Evolutionary conservation across 2,888 invertebrate genomes (phyloP), one percentile per base, ranked within the genome.

Genomic region (Tethea ocularis): DNA sequence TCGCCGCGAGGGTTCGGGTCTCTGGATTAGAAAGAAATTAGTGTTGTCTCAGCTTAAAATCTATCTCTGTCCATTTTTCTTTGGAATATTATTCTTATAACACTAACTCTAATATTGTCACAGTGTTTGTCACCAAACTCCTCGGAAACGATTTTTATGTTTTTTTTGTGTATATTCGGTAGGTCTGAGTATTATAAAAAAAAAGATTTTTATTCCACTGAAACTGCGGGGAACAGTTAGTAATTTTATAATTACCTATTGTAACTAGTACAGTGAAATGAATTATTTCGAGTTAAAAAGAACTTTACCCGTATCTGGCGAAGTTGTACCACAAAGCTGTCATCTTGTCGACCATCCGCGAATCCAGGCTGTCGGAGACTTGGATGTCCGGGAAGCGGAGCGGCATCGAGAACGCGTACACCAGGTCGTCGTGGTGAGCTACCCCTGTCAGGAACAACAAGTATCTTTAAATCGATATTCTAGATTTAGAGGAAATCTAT

Each of bases 321-420:
- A 94, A 94, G 77, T 86, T 92, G 65, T 88, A 84, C 91, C 88
- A 88, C 59, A 91, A 74, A 4, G 76, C 83, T 0, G 87, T 89
- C 84, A 88, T 84, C 61, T 75, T 73, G 59, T 89, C 87, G 0
- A 93, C 93, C 51, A 89, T 76, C 4, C 74, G 69, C 0, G 86
- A 80, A 77, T 94, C 93, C 0, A 79, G 79, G 17, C 82, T 86
- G 57, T 60, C 69, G 38, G 62, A 62, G 33, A 33, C 53, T 15
- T 74, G 63, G 58, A 94, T 88, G 57, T 71, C 75, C 0, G 93
- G 92, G 74, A 78, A 89, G 17, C 70, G 68, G 75, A 79, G 84
- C 61, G 80, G 76, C 67, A 89, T 77, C 8, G 84, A 83, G 75
- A 94, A 93, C 52, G 93, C 62, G 74, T 94, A 94, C 64, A 94